Conservation (phyloP, 1,140 invertebrate species). For the Idris sp. region DNA sequence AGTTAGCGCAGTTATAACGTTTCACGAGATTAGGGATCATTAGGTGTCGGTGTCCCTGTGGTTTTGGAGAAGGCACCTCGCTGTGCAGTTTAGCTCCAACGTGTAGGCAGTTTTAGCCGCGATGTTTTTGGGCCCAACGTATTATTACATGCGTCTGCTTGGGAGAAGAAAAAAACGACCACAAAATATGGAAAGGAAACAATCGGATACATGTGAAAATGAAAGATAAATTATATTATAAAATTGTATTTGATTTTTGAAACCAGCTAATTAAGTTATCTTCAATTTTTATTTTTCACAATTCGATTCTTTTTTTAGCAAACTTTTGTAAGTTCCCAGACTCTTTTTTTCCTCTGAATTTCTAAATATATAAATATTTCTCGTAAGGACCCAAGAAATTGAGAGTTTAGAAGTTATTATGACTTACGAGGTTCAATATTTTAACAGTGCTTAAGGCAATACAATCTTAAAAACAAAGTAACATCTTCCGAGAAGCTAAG, state of each 20-base stretch:
- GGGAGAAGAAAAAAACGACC: constrained; percentile 12
- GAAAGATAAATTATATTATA: constrained; percentile 17
- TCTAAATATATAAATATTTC: too few relatives aligned
- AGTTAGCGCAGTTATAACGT: constrained; percentile 62
- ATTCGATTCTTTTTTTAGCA: too few relatives aligned
- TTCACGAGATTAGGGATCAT: constrained; percentile 64
- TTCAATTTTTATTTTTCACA: too few relatives aligned
- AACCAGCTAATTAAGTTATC: too few relatives aligned
- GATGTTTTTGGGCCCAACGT: constrained; percentile 57
- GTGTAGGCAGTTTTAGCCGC: constrained; percentile 56
- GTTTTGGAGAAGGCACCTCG: constrained; percentile 58
- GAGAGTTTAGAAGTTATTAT: constrained; percentile 33
- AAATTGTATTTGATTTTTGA: constrained; percentile 8
- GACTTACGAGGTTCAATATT: constrained; percentile 37
- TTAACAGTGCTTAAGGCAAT: constrained; percentile 57
- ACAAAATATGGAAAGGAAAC: constrained; percentile 27
- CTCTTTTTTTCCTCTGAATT: too few relatives aligned
- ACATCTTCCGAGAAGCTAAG: constrained; percentile 70
- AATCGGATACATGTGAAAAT: constrained; percentile 46
- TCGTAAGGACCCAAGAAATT: constrained; percentile 7
- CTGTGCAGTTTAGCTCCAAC: constrained; percentile 53
- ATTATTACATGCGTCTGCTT: constrained; percentile 64
- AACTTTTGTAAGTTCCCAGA: too few relatives aligned
- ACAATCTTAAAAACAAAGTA: constrained; percentile 67
- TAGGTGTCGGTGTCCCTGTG: constrained; percentile 65